Evolutionary conservation across 2,888 invertebrate species (phyloP).

Genomic region (Drosophila cracens): DNA sequence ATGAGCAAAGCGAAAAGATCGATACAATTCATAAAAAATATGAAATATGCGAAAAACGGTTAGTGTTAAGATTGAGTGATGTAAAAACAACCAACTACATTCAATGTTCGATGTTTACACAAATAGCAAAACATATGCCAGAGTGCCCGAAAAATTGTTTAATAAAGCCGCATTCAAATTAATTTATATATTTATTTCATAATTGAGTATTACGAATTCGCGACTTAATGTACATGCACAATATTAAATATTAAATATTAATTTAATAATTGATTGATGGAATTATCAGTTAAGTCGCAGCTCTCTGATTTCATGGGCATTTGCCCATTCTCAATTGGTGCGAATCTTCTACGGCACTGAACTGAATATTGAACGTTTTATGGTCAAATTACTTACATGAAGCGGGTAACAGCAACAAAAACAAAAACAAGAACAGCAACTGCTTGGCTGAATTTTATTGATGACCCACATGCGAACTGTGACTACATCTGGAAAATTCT

Average conservation of each 20-base stretch:
- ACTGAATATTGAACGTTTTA: constrained; percentile 29
- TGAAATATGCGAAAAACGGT: not conserved
- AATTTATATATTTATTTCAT: not conserved
- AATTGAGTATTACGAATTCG: not conserved
- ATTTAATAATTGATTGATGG: not conserved
- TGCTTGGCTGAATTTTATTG: constrained; percentile 53
- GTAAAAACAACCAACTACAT: not conserved
- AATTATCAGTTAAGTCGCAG: not conserved
- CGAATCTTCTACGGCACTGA: not conserved
- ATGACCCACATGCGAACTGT: constrained; percentile 64
- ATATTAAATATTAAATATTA: not conserved
- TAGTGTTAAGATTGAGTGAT: not conserved
- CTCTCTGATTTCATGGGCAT: not conserved
- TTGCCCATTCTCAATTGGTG: constrained; percentile 6
- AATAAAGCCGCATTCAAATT: not conserved
- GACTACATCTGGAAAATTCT: constrained; percentile 49
- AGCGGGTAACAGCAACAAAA: not conserved
- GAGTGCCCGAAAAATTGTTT: not conserved
- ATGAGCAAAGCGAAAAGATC: not conserved
- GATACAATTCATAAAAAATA: not conserved
- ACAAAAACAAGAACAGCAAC: constrained; percentile 4
- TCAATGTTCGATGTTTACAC: not conserved
- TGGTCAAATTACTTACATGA: constrained; percentile 33
- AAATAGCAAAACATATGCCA: not conserved
- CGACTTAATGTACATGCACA: not conserved